phyloP scores from a whole-genome alignment of 2,888 invertebrate species.

The Oscheius sp. region DNA sequence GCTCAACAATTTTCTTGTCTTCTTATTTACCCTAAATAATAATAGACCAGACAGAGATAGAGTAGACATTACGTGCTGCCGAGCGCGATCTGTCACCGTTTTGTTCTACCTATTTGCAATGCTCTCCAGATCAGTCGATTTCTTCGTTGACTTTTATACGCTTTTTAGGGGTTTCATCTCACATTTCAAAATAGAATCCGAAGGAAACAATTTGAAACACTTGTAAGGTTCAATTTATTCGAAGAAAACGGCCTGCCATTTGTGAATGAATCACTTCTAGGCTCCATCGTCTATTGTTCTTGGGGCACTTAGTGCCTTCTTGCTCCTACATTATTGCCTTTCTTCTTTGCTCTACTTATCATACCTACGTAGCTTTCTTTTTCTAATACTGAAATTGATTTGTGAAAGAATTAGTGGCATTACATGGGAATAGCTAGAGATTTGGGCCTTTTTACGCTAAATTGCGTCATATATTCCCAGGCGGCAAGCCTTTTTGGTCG shows the following conservation, averaged over 20 bases:
- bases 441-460: not conserved
- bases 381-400: too few species aligned
- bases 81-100: constrained; percentile 33
- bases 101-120: constrained; percentile 33
- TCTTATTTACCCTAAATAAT: not conserved
- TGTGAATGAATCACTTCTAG: too few species aligned
- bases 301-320: too few species aligned
- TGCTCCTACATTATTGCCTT: too few species aligned
- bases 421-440: not conserved
- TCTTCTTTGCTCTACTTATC: too few species aligned
- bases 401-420: too few species aligned
- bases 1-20: not conserved
- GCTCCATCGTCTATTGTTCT: too few species aligned
- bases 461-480: constrained; percentile 26
- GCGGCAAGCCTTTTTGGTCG: constrained; percentile 29
- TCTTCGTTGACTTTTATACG: not conserved
- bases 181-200: not conserved
- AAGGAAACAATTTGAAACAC: not conserved
- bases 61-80: not conserved
- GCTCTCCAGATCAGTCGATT: constrained; percentile 28
- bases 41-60: not conserved
- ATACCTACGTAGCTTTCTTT: too few species aligned
- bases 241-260: too few species aligned
- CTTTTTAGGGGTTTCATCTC: not conserved
- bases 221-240: too few species aligned